A percentile compares a stretch with the other conserved stretches of the same genome.
Conservation (phyloP, 1,140 invertebrate genomes). For the Aphelinus atriplicis region DNA sequence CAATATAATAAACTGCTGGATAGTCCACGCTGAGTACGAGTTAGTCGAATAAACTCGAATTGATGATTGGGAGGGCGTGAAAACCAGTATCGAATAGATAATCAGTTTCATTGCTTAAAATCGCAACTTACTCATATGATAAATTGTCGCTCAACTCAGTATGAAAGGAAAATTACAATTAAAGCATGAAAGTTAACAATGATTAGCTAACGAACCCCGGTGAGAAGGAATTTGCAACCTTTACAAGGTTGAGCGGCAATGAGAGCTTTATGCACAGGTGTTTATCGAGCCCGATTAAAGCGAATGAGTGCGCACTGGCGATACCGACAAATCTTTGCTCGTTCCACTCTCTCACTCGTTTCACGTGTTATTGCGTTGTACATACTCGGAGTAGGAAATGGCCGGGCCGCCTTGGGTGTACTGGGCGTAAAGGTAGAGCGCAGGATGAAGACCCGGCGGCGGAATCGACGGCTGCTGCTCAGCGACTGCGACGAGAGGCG, state of each 20-base stretch:
- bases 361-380: constrained; percentile 58
- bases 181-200: constrained; percentile 14
- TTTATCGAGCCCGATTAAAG: constrained; percentile 12
- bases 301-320: background rate
- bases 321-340: background rate
- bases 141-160: constrained; percentile 3
- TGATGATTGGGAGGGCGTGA: constrained; percentile 1
- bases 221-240: constrained; percentile 22
- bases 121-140: constrained; percentile 19
- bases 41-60: constrained; percentile 28
- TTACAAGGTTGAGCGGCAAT: constrained; percentile 21
- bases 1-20: constrained; percentile 23
- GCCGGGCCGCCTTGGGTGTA: constrained; percentile 57
- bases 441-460: constrained; percentile 61
- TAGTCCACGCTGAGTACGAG: constrained; percentile 35
- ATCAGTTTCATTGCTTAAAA: constrained; percentile 9
- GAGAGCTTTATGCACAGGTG: constrained; percentile 31
- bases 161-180: constrained; percentile 8
- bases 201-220: background rate
- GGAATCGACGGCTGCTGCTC: constrained; percentile 49
- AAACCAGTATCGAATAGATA: constrained; percentile 27
- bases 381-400: constrained; percentile 61
- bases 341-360: constrained; percentile 13
- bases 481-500: constrained; percentile 45
- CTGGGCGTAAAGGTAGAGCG: constrained; percentile 64